Evolutionary conservation across 2,797 vertebrate genomes (phyloP).

Genomic region (Poecilia gillii): DNA sequence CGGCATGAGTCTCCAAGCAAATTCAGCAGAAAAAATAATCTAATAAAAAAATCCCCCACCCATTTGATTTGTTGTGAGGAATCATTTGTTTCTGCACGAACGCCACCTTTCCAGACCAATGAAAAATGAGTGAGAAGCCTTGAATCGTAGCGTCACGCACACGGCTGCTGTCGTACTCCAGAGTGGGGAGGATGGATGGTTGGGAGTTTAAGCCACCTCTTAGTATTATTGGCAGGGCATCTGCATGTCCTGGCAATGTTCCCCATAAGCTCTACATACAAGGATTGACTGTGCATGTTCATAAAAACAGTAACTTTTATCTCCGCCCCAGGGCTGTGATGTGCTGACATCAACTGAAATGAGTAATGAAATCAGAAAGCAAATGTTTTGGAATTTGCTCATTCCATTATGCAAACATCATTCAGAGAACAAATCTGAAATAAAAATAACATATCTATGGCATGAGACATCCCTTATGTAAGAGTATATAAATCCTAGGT

Average conservation of each 20-base stretch:
- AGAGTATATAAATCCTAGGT: background rate
- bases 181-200: background rate
- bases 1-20: constrained; percentile 46
- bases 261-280: constrained; percentile 58
- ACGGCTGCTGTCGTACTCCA: constrained; percentile 36
- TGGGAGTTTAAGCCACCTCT: constrained; percentile 58
- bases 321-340: constrained; percentile 24
- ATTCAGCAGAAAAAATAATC: constrained; percentile 36
- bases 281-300: constrained; percentile 33
- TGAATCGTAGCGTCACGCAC: constrained; percentile 37
- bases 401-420: background rate
- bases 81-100: constrained; percentile 50
- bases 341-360: constrained; percentile 43
- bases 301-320: constrained; percentile 45
- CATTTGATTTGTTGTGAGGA: constrained; percentile 38
- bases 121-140: constrained; percentile 54
- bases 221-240: constrained; percentile 60
- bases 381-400: background rate
- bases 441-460: background rate
- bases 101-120: constrained; percentile 39
- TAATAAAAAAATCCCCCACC: background rate
- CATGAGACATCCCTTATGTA: background rate
- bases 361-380: constrained; percentile 5
- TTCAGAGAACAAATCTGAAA: background rate
- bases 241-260: constrained; percentile 63